These are phyloP conservation scores for Busseola fusca DNA, from an alignment of 2,888 invertebrate genomes.

Conservation along the genomic window DNA sequence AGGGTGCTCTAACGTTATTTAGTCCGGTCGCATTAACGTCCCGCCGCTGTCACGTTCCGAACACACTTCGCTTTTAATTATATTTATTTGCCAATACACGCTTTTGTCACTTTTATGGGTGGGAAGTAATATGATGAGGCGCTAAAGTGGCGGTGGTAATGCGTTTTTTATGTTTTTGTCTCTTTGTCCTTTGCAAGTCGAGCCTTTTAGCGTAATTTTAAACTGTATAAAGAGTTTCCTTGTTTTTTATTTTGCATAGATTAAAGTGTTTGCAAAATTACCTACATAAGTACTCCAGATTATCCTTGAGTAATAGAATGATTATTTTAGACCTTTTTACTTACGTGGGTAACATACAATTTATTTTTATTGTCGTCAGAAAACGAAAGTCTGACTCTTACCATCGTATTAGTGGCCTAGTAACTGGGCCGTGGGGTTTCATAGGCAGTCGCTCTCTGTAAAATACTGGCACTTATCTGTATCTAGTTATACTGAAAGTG, in stretches of 20 bases:
- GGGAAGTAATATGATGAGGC: slow-evolving; percentile 50
- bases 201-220: neutral
- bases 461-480: too few relatives aligned
- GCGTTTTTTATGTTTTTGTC: slow-evolving; percentile 14
- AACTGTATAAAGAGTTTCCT: neutral
- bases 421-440: too few relatives aligned
- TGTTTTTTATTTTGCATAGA: neutral
- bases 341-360: neutral
- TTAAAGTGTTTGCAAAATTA: neutral
- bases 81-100: slow-evolving; percentile 80
- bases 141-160: slow-evolving; percentile 17
- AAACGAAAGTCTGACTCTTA: too few relatives aligned
- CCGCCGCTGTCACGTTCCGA: slow-evolving; percentile 78
- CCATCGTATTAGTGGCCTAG: too few relatives aligned
- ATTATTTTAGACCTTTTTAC: neutral
- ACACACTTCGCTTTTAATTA: slow-evolving; percentile 80
- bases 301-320: neutral
- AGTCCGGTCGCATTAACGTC: slow-evolving; percentile 83
- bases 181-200: neutral
- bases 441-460: too few relatives aligned
- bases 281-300: rapidly evolving
- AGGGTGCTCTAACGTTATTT: slow-evolving; percentile 87
- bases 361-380: too few relatives aligned
- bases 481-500: too few relatives aligned
- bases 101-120: slow-evolving; percentile 67